Conservation (phyloP, 2,888 invertebrate species). For the Chironomus tentans region DNA sequence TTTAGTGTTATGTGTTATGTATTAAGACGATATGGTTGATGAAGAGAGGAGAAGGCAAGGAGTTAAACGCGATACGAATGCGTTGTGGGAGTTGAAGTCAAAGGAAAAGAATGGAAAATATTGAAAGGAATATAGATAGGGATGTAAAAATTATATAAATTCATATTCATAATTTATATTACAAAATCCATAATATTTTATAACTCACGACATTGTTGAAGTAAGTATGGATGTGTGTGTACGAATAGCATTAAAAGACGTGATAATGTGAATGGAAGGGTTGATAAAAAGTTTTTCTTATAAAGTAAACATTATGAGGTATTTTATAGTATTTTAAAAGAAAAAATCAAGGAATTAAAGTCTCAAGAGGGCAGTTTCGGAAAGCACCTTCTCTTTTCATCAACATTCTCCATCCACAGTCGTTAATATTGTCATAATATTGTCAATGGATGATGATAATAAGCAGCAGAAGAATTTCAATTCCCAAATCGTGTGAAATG, state of each 20-base stretch:
- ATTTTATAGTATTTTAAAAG: background rate
- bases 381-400: background rate
- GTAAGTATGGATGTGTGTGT: background rate
- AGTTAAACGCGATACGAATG: no score
- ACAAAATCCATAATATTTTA: constrained; percentile 26
- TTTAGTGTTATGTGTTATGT: background rate
- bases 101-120: no score
- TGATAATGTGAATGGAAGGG: constrained; percentile 10
- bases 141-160: no score
- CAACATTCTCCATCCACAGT: no score
- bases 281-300: background rate
- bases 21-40: background rate
- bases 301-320: background rate
- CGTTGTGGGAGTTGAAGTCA: no score
- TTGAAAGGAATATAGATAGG: background rate
- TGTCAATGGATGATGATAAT: background rate
- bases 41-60: background rate
- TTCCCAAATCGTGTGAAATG: background rate
- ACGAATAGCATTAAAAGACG: background rate
- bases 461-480: background rate
- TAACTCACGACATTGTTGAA: constrained; percentile 3
- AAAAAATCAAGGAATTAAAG: background rate
- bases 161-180: constrained; percentile 27
- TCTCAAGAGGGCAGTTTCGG: constrained; percentile 23
- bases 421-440: background rate